Percentiles rank a stretch among this genome's conserved stretches.
These are phyloP conservation scores for Meda fulgida DNA, from an alignment of 2,797 vertebrate genomes.

Conservation along the genomic window DNA sequence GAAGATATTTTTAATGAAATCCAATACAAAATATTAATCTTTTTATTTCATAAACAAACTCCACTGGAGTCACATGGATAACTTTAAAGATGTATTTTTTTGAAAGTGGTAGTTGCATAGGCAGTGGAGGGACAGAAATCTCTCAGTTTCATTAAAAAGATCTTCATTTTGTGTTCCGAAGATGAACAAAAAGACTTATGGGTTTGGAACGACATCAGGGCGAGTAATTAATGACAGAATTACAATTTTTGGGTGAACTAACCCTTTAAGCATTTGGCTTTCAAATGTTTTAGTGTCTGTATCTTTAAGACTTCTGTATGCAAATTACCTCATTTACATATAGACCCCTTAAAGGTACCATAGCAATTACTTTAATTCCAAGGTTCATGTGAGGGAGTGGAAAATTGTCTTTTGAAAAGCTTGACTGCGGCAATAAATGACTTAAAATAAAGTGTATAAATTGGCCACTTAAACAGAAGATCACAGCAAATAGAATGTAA, in stretches of 20 bases:
- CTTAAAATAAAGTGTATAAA: not conserved
- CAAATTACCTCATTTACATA: not conserved
- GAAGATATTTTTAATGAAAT: not conserved
- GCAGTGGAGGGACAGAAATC: not conserved
- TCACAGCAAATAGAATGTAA: not conserved
- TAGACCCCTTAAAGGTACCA: not conserved
- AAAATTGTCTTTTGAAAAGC: not conserved
- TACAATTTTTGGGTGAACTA: not conserved
- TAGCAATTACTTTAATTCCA: not conserved
- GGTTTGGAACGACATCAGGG: not conserved
- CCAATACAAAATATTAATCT: too few species aligned
- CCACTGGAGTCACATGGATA: not conserved
- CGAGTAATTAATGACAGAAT: not conserved
- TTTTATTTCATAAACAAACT: too few species aligned
- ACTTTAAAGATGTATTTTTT: not conserved
- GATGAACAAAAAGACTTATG: not conserved
- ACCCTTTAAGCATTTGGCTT: not conserved
- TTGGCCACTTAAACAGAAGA: not conserved
- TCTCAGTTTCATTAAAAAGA: not conserved
- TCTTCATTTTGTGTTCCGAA: not conserved
- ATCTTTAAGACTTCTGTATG: constrained; percentile 8
- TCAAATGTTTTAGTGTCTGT: not conserved
- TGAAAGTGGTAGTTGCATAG: not conserved
- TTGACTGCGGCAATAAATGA: not conserved
- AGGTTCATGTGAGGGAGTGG: not conserved